Evolutionary conservation across 2,113 vertebrate species (phyloP).

Genomic region (Calyptommatus sinebrachiatus): DNA sequence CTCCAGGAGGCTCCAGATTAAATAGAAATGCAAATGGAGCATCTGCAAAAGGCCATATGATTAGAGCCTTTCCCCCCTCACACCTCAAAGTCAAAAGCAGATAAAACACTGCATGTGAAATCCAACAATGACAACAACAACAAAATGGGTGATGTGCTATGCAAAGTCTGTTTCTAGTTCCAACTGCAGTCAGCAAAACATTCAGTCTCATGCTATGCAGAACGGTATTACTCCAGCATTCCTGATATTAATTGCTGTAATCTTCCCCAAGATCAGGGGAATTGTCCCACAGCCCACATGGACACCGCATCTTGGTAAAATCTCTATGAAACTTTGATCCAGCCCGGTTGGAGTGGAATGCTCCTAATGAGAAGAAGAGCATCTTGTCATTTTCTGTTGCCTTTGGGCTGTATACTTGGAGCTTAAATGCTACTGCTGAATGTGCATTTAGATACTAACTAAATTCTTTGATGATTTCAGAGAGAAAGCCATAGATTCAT

Average conservation of each 20-base stretch:
- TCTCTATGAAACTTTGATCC: slow-evolving; percentile 20
- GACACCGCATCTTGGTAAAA: slow-evolving; percentile 25
- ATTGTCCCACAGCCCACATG: slow-evolving; percentile 13
- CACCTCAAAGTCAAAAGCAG: slow-evolving; percentile 81
- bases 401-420: background rate
- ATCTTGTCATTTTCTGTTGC: background rate
- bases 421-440: background rate
- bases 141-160: slow-evolving; percentile 74
- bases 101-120: slow-evolving; percentile 78
- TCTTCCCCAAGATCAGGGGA: slow-evolving; percentile 24
- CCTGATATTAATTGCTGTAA: slow-evolving; percentile 65
- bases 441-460: background rate
- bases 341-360: slow-evolving; percentile 11
- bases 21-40: slow-evolving; percentile 83
- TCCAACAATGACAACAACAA: slow-evolving; percentile 58
- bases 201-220: slow-evolving; percentile 50
- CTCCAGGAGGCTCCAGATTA: slow-evolving; percentile 83
- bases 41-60: slow-evolving; percentile 81
- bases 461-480: background rate
- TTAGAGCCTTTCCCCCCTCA: slow-evolving; percentile 76
- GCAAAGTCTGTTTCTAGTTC: slow-evolving; percentile 76
- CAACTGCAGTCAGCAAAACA: slow-evolving; percentile 77
- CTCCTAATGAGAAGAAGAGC: slow-evolving; percentile 21
- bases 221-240: slow-evolving; percentile 56
- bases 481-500: background rate